Evolutionary conservation across 2,797 vertebrate species (phyloP).

Genomic region (Darevskia nairensis): DNA sequence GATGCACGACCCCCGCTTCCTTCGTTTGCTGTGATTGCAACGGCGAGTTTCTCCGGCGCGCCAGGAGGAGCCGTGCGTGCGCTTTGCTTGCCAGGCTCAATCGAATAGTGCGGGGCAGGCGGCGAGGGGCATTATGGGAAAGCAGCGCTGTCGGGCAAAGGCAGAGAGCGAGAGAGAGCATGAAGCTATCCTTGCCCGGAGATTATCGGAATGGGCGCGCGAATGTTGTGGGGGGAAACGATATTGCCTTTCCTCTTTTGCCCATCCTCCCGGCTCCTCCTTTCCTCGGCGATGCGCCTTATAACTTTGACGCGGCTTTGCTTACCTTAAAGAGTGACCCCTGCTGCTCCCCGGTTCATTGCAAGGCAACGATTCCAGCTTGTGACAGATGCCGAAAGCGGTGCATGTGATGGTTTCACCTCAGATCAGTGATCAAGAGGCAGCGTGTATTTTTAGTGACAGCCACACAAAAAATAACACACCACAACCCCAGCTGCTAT

Average conservation of each 20-base stretch:
- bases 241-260: too few relatives aligned
- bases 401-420: not conserved
- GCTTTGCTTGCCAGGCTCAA: not conserved
- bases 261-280: not conserved
- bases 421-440: conserved; percentile 27
- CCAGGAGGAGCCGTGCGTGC: not conserved
- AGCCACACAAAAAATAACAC: not conserved
- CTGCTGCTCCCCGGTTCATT: not conserved
- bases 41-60: not conserved
- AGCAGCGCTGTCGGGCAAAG: not conserved
- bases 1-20: not conserved
- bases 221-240: not conserved
- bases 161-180: not conserved
- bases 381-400: conserved; percentile 15
- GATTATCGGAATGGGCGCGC: not conserved
- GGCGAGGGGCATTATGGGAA: conserved; percentile 6
- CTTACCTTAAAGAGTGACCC: not conserved
- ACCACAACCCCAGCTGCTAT: conserved; percentile 36
- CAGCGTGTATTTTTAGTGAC: conserved; percentile 64
- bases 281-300: not conserved
- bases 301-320: not conserved
- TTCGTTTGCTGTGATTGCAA: not conserved
- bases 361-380: not conserved
- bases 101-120: conserved; percentile 13
- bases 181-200: not conserved